These are phyloP conservation scores for Brachypterus glaber DNA, from an alignment of 2,888 invertebrate species.

Conservation along the genomic window DNA sequence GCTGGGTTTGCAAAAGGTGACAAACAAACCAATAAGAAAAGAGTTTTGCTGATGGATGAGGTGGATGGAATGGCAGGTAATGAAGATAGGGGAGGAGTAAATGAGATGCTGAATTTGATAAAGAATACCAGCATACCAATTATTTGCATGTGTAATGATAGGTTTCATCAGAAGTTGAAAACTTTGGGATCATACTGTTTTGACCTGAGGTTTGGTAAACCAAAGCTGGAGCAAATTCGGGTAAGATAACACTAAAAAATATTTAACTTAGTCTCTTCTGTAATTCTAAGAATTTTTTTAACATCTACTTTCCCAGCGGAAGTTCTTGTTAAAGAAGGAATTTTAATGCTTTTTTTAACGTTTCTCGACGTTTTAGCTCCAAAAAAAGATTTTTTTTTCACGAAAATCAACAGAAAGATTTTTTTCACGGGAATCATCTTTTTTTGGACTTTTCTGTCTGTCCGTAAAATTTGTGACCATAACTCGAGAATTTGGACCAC, in stretches of 20 bases:
- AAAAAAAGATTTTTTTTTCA: too few species aligned
- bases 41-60: slow-evolving; percentile 98
- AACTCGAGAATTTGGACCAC: too few species aligned
- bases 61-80: slow-evolving; percentile 99
- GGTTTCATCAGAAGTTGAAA: slow-evolving; percentile 86
- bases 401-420: too few species aligned
- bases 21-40: slow-evolving; percentile 52
- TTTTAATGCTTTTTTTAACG: too few species aligned
- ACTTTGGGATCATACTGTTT: slow-evolving; percentile 89
- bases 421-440: too few species aligned
- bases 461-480: too few species aligned
- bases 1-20: slow-evolving; percentile 59
- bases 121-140: slow-evolving; percentile 81
- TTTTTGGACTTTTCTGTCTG: too few species aligned
- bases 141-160: slow-evolving; percentile 97
- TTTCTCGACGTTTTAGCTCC: too few species aligned
- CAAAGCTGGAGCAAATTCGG: slow-evolving; percentile 82
- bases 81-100: slow-evolving; percentile 94
- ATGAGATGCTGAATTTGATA: slow-evolving; percentile 86
- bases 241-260: slow-evolving; percentile 40
- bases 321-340: too few species aligned
- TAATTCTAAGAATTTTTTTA: too few species aligned
- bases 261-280: too few species aligned
- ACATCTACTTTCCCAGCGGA: too few species aligned
- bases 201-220: slow-evolving; percentile 79